A percentile compares a stretch with the other conserved stretches of the same genome.
Evolutionary conservation across 2,888 invertebrate species (phyloP).

Genomic region (Coecobrya sp.): DNA sequence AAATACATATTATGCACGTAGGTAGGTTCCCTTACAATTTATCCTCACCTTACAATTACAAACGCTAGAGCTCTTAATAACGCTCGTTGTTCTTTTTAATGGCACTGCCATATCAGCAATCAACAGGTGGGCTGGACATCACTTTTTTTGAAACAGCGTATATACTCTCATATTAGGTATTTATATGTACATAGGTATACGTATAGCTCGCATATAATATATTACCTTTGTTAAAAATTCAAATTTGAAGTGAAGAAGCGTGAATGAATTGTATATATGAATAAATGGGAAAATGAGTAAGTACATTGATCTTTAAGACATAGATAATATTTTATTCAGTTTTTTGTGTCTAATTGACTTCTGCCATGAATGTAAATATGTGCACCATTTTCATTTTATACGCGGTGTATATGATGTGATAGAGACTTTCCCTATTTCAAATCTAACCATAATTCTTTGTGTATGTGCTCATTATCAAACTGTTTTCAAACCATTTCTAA

Average conservation of each 20-base stretch:
- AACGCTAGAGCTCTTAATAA: constrained; percentile 19
- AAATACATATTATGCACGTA: neutral
- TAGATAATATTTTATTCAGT: constrained; percentile 42
- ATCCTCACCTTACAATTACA: constrained; percentile 26
- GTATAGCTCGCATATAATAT: neutral
- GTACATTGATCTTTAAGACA: constrained; percentile 65
- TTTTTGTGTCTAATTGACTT: constrained; percentile 73
- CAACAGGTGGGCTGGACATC: constrained; percentile 79
- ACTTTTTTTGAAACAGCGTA: constrained; percentile 50
- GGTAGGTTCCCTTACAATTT: neutral
- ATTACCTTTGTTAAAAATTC: constrained; percentile 2
- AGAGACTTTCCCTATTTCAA: neutral
- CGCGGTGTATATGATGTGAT: neutral
- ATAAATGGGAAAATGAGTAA: constrained; percentile 63
- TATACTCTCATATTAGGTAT: neutral
- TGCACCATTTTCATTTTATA: constrained; percentile 15
- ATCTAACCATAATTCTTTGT: neutral
- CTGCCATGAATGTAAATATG: constrained; percentile 29
- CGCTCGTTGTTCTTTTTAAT: constrained; percentile 47
- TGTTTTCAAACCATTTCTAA: neutral
- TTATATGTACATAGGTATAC: too few species aligned
- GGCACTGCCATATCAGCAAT: constrained; percentile 71
- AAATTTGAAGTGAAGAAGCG: constrained; percentile 60
- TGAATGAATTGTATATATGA: constrained; percentile 51
- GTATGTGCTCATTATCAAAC: neutral